Evolutionary conservation across 1,140 invertebrate species (phyloP).

Genomic region (Nasonia longicornis): DNA sequence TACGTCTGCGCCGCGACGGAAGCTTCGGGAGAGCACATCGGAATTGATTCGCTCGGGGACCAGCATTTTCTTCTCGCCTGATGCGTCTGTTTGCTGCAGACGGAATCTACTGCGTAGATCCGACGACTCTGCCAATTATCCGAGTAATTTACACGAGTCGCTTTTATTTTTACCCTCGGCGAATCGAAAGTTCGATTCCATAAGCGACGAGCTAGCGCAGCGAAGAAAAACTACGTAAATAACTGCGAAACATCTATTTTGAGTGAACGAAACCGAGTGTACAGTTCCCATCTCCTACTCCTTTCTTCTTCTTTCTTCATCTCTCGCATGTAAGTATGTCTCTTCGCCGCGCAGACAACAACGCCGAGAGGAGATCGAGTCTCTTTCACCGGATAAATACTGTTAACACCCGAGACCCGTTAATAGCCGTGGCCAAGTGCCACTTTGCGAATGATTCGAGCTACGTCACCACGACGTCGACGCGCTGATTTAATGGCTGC

Average conservation of each 20-base stretch:
- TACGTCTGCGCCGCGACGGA: background rate
- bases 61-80: too few species aligned
- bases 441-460: slow-evolving; percentile 22
- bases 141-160: too few species aligned
- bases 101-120: too few species aligned
- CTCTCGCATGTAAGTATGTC: background rate
- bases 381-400: slow-evolving; percentile 43
- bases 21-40: background rate
- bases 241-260: background rate
- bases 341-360: background rate
- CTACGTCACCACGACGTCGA: background rate
- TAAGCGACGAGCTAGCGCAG: too few species aligned
- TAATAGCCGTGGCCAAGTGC: slow-evolving; percentile 37
- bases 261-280: background rate
- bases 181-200: too few species aligned
- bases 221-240: background rate
- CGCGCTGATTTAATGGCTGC: background rate
- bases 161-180: too few species aligned
- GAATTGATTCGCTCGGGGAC: background rate
- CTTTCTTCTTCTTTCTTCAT: slow-evolving; percentile 7
- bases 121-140: too few species aligned
- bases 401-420: slow-evolving; percentile 38
- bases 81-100: too few species aligned
- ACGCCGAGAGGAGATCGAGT: background rate
- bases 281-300: background rate